Percentiles rank a stretch among this genome's conserved stretches.
These are phyloP conservation scores for Moxostoma hubbsi DNA, from an alignment of 2,797 vertebrate genomes.

Conservation along the genomic window DNA sequence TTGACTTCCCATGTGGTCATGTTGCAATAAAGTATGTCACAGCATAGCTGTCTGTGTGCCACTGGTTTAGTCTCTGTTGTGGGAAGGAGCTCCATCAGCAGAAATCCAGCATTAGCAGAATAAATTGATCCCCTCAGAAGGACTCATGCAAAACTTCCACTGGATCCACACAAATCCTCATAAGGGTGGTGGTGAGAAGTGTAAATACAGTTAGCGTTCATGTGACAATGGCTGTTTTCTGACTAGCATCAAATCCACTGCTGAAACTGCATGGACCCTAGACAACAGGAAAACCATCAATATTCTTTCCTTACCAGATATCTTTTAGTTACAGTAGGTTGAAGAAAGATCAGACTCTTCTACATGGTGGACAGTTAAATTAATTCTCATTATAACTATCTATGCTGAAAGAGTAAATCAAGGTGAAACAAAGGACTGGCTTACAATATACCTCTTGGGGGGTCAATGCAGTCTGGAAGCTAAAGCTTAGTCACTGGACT, in stretches of 20 bases:
- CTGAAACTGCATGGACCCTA: not conserved
- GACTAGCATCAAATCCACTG: not conserved
- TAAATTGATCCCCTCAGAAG: constrained; percentile 29
- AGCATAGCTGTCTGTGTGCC: not conserved
- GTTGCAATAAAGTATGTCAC: not conserved
- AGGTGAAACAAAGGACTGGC: constrained; percentile 8
- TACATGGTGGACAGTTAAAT: not conserved
- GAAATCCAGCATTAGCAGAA: constrained; percentile 26
- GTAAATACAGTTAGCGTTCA: not conserved
- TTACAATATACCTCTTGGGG: not conserved
- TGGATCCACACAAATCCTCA: not conserved
- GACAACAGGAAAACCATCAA: not conserved
- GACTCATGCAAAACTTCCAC: not conserved
- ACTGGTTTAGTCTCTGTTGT: constrained; percentile 1
- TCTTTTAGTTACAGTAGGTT: not conserved
- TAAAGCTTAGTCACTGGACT: too few species aligned
- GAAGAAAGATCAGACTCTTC: too few species aligned
- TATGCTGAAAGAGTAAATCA: not conserved
- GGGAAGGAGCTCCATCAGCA: not conserved
- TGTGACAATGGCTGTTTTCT: not conserved
- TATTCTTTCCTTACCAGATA: not conserved
- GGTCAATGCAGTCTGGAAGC: too few species aligned
- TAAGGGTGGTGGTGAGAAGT: not conserved
- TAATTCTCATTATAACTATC: not conserved
- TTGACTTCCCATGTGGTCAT: too few species aligned